Evolutionary conservation across 2,797 vertebrate genomes (phyloP).

Genomic region (Malacoraja senta): DNA sequence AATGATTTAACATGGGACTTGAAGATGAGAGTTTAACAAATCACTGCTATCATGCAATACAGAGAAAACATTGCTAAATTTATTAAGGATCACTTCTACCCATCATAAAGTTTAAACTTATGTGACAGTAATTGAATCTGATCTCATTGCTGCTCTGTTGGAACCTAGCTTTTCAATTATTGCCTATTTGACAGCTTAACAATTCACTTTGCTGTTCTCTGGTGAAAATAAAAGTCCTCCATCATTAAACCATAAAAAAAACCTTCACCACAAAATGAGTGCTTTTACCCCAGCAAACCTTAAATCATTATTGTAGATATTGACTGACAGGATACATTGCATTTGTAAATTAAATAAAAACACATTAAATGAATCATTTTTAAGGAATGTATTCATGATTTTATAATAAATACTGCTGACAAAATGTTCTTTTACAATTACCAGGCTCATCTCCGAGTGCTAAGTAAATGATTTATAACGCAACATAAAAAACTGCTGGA

Average conservation of each 20-base stretch:
- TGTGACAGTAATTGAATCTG: not conserved
- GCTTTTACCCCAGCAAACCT: not conserved
- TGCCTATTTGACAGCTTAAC: not conserved
- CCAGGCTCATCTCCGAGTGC: not conserved
- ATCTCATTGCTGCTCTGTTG: slow-evolving; percentile 8
- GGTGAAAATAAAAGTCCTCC: not conserved
- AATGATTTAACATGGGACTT: not conserved
- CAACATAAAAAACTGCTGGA: not conserved
- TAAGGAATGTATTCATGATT: not conserved
- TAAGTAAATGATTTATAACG: not conserved
- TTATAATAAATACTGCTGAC: not conserved
- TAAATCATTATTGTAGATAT: not conserved
- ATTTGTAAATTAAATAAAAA: not conserved
- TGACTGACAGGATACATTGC: not conserved
- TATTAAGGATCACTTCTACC: not conserved
- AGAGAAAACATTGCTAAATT: not conserved
- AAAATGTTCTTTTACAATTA: not conserved
- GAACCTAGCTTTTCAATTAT: not conserved
- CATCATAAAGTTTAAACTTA: slow-evolving; percentile 29
- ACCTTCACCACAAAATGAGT: not conserved
- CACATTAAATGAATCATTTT: not conserved
- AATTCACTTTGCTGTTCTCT: not conserved
- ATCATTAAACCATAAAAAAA: not conserved
- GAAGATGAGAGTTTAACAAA: slow-evolving; percentile 28
- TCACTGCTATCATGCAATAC: not conserved